Conservation (phyloP, 2,888 invertebrate genomes). For the Hemicrepidius hirtus region DNA sequence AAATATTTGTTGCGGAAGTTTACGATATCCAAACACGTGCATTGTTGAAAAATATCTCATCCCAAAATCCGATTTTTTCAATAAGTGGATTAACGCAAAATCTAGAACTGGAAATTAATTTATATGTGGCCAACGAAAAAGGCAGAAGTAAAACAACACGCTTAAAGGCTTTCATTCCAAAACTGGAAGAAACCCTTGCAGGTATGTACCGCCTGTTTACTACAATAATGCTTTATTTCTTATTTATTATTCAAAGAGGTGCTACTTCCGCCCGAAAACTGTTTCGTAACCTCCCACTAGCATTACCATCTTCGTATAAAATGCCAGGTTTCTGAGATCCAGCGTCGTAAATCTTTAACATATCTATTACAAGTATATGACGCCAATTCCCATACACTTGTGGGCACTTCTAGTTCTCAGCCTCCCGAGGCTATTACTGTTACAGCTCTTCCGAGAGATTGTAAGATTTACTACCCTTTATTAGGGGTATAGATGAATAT, state of each 20-base stretch:
- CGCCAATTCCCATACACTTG: slow-evolving; percentile 72
- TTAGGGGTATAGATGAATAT: slow-evolving; percentile 60
- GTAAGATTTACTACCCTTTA: slow-evolving; percentile 71
- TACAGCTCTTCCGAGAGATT: slow-evolving; percentile 70
- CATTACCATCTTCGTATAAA: slow-evolving; percentile 71
- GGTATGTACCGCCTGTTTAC: slow-evolving; percentile 27
- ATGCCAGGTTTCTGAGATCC: slow-evolving; percentile 70
- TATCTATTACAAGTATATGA: slow-evolving; percentile 75
- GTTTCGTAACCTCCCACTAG: slow-evolving; percentile 72
- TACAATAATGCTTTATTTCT: slow-evolving; percentile 34
- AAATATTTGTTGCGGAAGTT: slow-evolving; percentile 83
- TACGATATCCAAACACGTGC: slow-evolving; percentile 79
- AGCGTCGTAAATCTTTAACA: slow-evolving; percentile 63
- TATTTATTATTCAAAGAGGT: slow-evolving; percentile 53
- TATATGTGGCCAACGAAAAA: slow-evolving; percentile 75
- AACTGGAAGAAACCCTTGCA: slow-evolving; percentile 19
- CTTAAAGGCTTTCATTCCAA: slow-evolving; percentile 8
- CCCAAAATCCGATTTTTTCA: slow-evolving; percentile 83
- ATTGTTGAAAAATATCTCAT: slow-evolving; percentile 81
- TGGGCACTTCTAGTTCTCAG: slow-evolving; percentile 73
- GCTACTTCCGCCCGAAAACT: slow-evolving; percentile 72
- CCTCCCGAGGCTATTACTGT: slow-evolving; percentile 72
- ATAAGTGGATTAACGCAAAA: slow-evolving; percentile 86
- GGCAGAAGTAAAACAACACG: background rate
- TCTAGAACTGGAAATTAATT: slow-evolving; percentile 83